Conservation (phyloP, 2,797 vertebrate species). For the Lacerta viridis region DNA sequence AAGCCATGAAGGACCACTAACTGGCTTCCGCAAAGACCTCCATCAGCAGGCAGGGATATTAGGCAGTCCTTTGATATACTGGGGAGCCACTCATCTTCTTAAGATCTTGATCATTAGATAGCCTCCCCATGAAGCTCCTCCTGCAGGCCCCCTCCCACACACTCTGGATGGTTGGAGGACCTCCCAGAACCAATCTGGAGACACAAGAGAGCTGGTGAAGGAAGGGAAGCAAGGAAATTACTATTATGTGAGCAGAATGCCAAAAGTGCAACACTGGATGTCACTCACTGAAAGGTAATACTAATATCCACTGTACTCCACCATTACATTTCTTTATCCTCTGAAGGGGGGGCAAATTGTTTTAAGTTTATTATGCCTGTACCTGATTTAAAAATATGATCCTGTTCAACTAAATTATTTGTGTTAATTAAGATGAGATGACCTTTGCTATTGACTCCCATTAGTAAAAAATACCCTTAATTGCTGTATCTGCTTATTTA, state of each 20-base stretch:
- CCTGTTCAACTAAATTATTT: conserved; percentile 56
- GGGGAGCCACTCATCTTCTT: neutral
- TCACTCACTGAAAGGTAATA: neutral
- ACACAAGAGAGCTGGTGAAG: neutral
- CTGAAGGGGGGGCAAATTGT: neutral
- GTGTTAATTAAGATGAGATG: conserved; percentile 64
- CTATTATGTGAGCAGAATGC: neutral
- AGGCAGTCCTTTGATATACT: neutral
- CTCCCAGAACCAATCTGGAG: neutral
- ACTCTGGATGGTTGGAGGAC: neutral
- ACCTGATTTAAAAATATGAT: conserved; percentile 47
- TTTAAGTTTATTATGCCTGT: conserved; percentile 53
- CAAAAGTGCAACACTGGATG: neutral
- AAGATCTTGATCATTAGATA: conserved; percentile 7
- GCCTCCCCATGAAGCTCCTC: neutral
- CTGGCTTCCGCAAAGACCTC: no score
- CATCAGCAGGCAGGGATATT: no score
- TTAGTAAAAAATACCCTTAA: conserved; percentile 57
- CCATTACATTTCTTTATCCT: conserved; percentile 4
- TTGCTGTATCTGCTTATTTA: conserved; percentile 45
- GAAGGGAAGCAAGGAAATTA: neutral
- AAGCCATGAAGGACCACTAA: no score
- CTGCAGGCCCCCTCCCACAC: neutral
- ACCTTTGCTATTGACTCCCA: conserved; percentile 68
- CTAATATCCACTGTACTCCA: conserved; percentile 1